These are phyloP conservation scores for Nebria ingens DNA, from an alignment of 1,140 invertebrate species.

Conservation along the genomic window DNA sequence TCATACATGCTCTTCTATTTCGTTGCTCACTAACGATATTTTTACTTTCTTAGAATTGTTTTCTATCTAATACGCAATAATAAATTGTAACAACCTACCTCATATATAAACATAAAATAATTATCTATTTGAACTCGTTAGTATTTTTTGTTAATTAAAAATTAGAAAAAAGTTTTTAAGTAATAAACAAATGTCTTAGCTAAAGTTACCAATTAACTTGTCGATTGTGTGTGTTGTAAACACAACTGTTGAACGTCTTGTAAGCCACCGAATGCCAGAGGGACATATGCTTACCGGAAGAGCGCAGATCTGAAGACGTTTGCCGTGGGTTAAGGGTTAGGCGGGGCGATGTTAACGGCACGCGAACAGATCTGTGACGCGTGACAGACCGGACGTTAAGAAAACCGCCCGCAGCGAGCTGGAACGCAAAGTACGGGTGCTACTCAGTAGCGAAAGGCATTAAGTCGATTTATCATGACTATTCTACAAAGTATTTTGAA, in stretches of 20 bases:
- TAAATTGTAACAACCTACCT: too few relatives aligned
- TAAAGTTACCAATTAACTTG: background rate
- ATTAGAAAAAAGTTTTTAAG: too few relatives aligned
- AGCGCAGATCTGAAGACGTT: background rate
- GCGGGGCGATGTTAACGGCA: background rate
- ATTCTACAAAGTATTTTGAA: too few relatives aligned
- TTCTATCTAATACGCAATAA: too few relatives aligned
- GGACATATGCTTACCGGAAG: background rate
- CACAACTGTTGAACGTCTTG: background rate
- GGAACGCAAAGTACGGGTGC: background rate
- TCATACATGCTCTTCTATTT: too few relatives aligned
- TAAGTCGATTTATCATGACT: background rate
- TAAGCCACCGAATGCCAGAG: too few relatives aligned
- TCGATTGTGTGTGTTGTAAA: background rate
- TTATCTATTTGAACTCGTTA: too few relatives aligned
- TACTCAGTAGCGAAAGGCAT: background rate
- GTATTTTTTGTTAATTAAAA: too few relatives aligned
- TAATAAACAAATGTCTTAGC: too few relatives aligned
- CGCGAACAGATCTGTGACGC: background rate
- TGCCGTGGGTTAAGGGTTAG: background rate
- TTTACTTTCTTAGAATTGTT: too few relatives aligned
- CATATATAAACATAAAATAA: too few relatives aligned
- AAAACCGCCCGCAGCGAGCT: background rate
- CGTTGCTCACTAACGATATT: too few relatives aligned
- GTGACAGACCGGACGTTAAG: constrained; percentile 1